Evolutionary conservation across 1,140 invertebrate genomes (phyloP).

Genomic region (Drosophila trapezifrons): DNA sequence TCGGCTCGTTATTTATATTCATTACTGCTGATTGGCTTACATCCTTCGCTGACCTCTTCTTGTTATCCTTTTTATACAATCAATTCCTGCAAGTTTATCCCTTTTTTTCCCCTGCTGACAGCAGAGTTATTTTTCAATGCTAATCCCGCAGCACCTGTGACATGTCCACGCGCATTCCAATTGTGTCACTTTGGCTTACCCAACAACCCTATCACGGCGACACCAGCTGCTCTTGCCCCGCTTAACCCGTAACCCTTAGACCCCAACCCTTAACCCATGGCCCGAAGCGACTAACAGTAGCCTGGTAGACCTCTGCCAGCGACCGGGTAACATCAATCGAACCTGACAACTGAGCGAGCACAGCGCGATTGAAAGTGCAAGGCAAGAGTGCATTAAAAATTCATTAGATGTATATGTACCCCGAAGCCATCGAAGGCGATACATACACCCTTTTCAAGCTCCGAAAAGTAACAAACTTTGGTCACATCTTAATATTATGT

Average conservation of each 20-base stretch:
- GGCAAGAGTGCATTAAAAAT: slow-evolving; percentile 74
- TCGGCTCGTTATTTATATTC: slow-evolving; percentile 8
- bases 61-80: slow-evolving; percentile 31
- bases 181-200: slow-evolving; percentile 47
- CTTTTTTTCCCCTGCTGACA: slow-evolving; percentile 4
- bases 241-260: background rate
- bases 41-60: slow-evolving; percentile 17
- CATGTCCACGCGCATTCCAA: slow-evolving; percentile 53
- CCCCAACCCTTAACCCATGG: slow-evolving; percentile 23
- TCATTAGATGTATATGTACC: slow-evolving; percentile 54
- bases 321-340: slow-evolving; percentile 36
- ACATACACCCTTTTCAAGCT: background rate
- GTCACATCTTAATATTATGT: too few relatives aligned
- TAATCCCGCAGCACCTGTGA: slow-evolving; percentile 44
- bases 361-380: slow-evolving; percentile 57
- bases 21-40: slow-evolving; percentile 31
- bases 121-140: slow-evolving; percentile 50
- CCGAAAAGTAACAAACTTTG: too few relatives aligned
- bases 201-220: slow-evolving; percentile 38
- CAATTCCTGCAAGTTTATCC: slow-evolving; percentile 17
- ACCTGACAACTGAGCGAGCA: slow-evolving; percentile 56
- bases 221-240: slow-evolving; percentile 11
- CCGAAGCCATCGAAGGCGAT: slow-evolving; percentile 15
- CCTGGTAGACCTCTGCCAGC: slow-evolving; percentile 11
- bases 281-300: background rate